Evolutionary conservation across 2,113 vertebrate species (phyloP).

Genomic region (Callospermophilus lateralis): DNA sequence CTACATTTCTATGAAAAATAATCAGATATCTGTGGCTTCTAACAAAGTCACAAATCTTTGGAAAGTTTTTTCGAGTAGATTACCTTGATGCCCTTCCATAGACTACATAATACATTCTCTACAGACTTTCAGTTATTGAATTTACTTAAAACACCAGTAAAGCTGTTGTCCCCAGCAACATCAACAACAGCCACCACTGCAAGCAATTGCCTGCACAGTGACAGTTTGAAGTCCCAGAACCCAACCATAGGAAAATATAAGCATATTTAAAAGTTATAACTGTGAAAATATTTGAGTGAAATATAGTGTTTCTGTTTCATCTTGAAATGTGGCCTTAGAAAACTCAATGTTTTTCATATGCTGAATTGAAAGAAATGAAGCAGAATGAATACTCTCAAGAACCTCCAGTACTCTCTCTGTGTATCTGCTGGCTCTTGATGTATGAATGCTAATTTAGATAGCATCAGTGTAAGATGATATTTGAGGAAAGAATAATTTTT

Average conservation of each 20-base stretch:
- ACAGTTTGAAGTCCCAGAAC: neutral
- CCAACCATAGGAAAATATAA: neutral
- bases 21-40: neutral
- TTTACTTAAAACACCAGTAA: neutral
- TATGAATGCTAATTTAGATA: conserved; percentile 5
- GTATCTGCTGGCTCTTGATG: neutral
- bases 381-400: neutral
- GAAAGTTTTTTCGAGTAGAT: neutral
- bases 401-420: neutral
- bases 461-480: neutral
- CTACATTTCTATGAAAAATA: neutral
- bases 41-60: conserved; percentile 22
- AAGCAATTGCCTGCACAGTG: neutral
- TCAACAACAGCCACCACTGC: neutral
- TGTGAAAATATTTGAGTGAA: conserved; percentile 22
- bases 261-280: neutral
- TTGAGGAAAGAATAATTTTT: neutral
- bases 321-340: conserved; percentile 2
- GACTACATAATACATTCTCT: neutral
- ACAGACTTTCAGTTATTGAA: neutral
- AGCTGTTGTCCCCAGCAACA: neutral
- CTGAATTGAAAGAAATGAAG: neutral
- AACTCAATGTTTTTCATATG: neutral
- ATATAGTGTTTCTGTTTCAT: neutral
- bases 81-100: neutral